phyloP scores from a whole-genome alignment of 1,140 invertebrate species.

The Aphelenchoides fujianensis region DNA sequence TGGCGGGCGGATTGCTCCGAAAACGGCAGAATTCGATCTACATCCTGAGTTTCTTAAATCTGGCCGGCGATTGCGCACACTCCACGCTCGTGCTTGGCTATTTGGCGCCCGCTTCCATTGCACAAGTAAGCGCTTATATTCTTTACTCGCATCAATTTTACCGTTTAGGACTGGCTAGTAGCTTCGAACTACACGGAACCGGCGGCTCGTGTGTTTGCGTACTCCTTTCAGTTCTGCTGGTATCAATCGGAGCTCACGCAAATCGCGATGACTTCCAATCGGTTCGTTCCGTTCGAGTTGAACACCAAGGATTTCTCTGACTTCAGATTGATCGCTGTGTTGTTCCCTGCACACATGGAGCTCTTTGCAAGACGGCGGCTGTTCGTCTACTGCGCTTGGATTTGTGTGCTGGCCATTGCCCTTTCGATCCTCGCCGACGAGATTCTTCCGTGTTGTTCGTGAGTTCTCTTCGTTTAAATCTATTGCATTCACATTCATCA shows the following conservation, averaged over 20 bases:
- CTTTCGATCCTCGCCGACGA: conserved; percentile 9
- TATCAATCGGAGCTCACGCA: conserved; percentile 2
- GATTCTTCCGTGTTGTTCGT: conserved; percentile 2
- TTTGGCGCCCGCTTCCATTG: conserved; percentile 4
- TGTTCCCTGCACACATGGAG: conserved; percentile 1
- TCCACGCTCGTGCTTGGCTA: background rate
- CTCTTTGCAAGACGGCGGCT: background rate
- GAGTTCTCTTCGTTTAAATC: conserved; percentile 1
- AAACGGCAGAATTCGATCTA: background rate
- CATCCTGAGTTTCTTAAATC: conserved; percentile 7
- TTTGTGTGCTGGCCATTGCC: background rate
- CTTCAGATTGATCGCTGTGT: conserved; percentile 1
- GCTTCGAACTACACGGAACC: conserved; percentile 5
- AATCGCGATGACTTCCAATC: conserved; percentile 7
- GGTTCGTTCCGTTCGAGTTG: background rate
- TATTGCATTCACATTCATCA: background rate
- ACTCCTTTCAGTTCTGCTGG: conserved; percentile 10
- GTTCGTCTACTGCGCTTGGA: background rate
- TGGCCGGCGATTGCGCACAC: background rate
- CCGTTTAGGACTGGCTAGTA: conserved; percentile 4
- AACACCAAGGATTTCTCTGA: background rate
- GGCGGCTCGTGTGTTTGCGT: background rate
- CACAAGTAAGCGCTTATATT: conserved; percentile 5
- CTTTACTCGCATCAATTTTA: background rate
- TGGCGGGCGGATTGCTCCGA: background rate